Conservation (phyloP, 2,888 invertebrate species). For the Nematopogon swammerdamellus region DNA sequence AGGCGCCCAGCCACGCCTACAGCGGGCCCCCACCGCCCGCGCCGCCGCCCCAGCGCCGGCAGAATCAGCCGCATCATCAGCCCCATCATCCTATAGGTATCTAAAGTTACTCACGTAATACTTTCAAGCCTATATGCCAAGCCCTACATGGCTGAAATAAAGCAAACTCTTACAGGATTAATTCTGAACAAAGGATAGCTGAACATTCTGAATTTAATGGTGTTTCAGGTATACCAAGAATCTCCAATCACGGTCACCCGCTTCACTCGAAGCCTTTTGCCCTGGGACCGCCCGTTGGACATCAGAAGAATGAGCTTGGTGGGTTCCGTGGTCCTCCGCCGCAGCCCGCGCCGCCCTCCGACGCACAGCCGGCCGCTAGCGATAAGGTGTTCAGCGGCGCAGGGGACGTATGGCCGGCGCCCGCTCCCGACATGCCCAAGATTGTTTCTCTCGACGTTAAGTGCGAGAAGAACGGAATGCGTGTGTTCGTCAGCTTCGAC, state of each 20-base stretch:
- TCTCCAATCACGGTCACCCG: slow-evolving; percentile 48
- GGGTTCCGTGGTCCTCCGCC: slow-evolving; percentile 72
- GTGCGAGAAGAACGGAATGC: slow-evolving; percentile 92
- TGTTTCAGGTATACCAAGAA: slow-evolving; percentile 45
- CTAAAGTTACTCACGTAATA: too few relatives aligned
- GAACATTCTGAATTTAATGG: too few relatives aligned
- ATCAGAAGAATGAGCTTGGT: slow-evolving; percentile 46
- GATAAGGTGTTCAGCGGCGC: slow-evolving; percentile 58
- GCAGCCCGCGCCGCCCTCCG: slow-evolving; percentile 50
- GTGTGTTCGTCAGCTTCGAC: slow-evolving; percentile 90
- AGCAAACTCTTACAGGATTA: too few relatives aligned
- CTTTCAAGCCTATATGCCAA: too few relatives aligned
- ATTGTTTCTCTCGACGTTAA: slow-evolving; percentile 90
- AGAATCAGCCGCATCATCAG: slow-evolving; percentile 66
- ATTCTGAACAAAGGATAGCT: too few relatives aligned
- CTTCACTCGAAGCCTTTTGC: slow-evolving; percentile 47
- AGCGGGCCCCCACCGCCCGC: slow-evolving; percentile 53
- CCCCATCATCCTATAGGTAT: slow-evolving; percentile 43
- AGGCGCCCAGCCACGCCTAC: slow-evolving; percentile 49
- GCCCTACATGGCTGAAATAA: too few relatives aligned
- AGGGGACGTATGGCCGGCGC: slow-evolving; percentile 83
- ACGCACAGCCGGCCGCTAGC: slow-evolving; percentile 53
- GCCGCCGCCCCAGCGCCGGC: slow-evolving; percentile 69
- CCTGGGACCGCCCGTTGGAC: slow-evolving; percentile 42
- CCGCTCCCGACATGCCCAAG: slow-evolving; percentile 88